Base-by-base conservation (phyloP, 2,888 invertebrate genomes). In the Siphonodentalium dalli region DNA sequence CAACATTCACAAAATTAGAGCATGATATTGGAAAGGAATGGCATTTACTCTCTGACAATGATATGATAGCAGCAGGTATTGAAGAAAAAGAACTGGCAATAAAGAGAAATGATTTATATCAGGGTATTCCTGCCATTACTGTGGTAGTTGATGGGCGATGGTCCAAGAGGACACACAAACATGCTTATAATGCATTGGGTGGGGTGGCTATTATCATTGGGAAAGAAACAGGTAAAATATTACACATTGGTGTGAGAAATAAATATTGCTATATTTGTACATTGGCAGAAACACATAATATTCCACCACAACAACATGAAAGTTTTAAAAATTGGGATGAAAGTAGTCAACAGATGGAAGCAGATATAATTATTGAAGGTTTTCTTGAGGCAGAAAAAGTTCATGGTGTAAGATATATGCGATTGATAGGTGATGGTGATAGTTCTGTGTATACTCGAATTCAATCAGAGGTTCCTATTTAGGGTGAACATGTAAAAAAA, bases 171-270 rank as follows among this genome's bases (percentile, higher is more conserved):
- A 44, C 34, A 5, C 52, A 58, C 24, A 52, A 58, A 31, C 54
- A 57, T 13, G 18, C 46, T 2, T 53, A 53, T 24, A 56, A 53
- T 48, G 53, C 44, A 21, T 11, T 43, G 20, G 52, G 52, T 11
- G 51, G 43, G 9, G 55, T 58, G 7, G 49, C 28, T 18, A 33
- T 58, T 11, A 48, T 61, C 11, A 46, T 54, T 21, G 56, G 56
- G 9, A 9, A 47, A 40, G 38, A 48, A 39, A 52, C 47, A 1
- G 39, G 38, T 18, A 60, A 46, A 18, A 11, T 53, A 8, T 34
- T 60, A 28, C 50, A 60, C 28, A 53, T 52, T 35, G 54, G 47
- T 7, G 31, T 59, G 6, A 24, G 48, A 28, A 58, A 58, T 18
- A 57, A 48, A 28, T 39, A 47, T 24, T 57, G 52, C 29, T 42